Percentiles rank a stretch among this genome's conserved stretches.
phyloP scores from a whole-genome alignment of 2,888 invertebrate genomes.

The Pammene aurita region DNA sequence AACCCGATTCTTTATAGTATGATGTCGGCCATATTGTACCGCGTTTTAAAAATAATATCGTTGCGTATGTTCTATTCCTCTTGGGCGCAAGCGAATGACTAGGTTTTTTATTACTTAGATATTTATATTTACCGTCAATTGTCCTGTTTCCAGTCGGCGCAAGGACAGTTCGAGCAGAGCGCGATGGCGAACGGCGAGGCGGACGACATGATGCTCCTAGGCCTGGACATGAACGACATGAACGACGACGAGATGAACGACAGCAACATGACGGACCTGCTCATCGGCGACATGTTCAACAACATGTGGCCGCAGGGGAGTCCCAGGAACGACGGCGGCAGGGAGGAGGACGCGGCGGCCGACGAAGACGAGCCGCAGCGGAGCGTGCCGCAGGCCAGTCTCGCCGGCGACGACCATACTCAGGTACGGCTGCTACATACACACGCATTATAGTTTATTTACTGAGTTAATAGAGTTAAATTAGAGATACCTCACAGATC shows the following conservation, averaged over 20 bases:
- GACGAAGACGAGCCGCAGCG: slow-evolving; percentile 55
- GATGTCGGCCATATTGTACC: no score
- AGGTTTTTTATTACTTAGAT: no score
- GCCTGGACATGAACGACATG: slow-evolving; percentile 76
- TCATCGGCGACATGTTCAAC: slow-evolving; percentile 89
- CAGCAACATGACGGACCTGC: slow-evolving; percentile 86
- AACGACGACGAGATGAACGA: slow-evolving; percentile 84
- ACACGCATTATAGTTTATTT: no score
- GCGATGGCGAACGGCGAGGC: slow-evolving; percentile 77
- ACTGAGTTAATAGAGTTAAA: no score
- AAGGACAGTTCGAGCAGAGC: slow-evolving; percentile 71
- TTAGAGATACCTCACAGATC: no score
- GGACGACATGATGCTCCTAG: slow-evolving; percentile 72
- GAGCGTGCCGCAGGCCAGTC: slow-evolving; percentile 48
- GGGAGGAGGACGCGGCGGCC: slow-evolving; percentile 56
- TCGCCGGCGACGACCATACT: slow-evolving; percentile 55
- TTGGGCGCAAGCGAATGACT: no score
- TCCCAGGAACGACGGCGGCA: slow-evolving; percentile 57
- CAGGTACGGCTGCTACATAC: slow-evolving; percentile 40
- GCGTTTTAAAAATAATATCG: no score
- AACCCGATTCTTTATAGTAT: no score
- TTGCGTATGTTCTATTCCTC: no score
- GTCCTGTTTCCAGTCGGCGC: slow-evolving; percentile 63
- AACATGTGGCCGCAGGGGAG: slow-evolving; percentile 67
- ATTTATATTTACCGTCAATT: background rate